phyloP scores from a whole-genome alignment of 2,797 vertebrate genomes.

The Diplodus puntazzo region DNA sequence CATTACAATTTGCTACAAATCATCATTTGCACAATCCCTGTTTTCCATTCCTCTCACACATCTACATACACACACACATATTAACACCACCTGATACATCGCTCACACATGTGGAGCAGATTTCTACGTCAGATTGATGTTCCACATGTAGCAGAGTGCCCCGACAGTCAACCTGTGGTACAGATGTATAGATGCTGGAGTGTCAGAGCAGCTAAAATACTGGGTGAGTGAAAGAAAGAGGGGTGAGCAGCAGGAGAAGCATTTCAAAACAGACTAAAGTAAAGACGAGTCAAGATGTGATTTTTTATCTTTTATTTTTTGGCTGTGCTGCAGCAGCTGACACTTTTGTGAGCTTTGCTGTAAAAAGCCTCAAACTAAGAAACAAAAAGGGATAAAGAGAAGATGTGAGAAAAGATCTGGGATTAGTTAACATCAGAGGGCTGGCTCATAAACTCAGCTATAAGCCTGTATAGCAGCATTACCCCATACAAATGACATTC shows the following conservation, averaged over 20 bases:
- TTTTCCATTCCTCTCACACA: conserved; percentile 16
- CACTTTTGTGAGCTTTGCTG: conserved; percentile 64
- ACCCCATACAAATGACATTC: conserved; percentile 3
- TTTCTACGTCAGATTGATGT: conserved; percentile 67
- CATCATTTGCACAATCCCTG: conserved; percentile 1
- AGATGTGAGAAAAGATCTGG: conserved; percentile 48
- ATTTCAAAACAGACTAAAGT: conserved; percentile 35
- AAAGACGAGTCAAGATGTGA: conserved; percentile 43
- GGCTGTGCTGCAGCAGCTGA: conserved; percentile 46
- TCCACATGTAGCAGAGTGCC: conserved; percentile 63
- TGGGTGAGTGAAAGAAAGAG: conserved; percentile 21
- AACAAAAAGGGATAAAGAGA: conserved; percentile 42
- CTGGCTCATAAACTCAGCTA: conserved; percentile 35
- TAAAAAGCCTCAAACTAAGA: conserved; percentile 60
- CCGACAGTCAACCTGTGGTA: conserved; percentile 66
- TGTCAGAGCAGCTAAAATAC: conserved; percentile 9
- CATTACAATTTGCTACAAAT: background rate
- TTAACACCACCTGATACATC: conserved; percentile 54
- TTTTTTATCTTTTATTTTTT: conserved; percentile 29
- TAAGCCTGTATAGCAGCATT: conserved; percentile 9
- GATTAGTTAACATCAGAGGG: conserved; percentile 43
- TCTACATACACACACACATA: conserved; percentile 30
- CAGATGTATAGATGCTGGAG: conserved; percentile 78
- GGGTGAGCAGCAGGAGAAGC: conserved; percentile 8
- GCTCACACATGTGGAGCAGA: conserved; percentile 68